Percentiles rank a stretch among this genome's conserved stretches.
Evolutionary conservation across 2,113 vertebrate genomes (phyloP).

Genomic region (Syngnathus scovelli): DNA sequence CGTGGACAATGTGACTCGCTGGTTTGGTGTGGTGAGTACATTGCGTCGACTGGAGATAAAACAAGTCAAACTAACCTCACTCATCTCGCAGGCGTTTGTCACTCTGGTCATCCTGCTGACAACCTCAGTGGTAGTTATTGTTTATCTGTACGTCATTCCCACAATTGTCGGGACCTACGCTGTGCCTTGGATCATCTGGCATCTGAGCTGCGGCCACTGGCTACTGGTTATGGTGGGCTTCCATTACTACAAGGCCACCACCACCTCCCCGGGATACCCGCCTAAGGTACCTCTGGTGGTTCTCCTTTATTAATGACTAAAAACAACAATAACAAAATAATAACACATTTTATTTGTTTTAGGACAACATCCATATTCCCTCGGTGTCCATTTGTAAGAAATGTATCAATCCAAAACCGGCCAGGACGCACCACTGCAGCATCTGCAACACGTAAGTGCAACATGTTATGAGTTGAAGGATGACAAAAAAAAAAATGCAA

Average conservation of each 20-base stretch:
- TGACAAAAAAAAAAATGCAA: no score
- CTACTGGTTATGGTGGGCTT: constrained; percentile 91
- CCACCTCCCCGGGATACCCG: constrained; percentile 82
- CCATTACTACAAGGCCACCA: constrained; percentile 96
- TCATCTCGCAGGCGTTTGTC: constrained; percentile 83
- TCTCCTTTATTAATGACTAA: background rate
- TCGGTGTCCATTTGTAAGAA: constrained; percentile 92
- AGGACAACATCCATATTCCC: constrained; percentile 53
- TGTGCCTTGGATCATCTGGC: constrained; percentile 78
- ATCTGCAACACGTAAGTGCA: constrained; percentile 86
- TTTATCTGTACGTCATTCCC: constrained; percentile 88
- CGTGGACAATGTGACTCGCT: constrained; percentile 90
- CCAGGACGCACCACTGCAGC: constrained; percentile 95
- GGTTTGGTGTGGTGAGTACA: constrained; percentile 91
- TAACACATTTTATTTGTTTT: constrained; percentile 5
- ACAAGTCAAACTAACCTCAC: background rate
- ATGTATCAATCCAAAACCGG: constrained; percentile 90
- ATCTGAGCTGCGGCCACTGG: constrained; percentile 91
- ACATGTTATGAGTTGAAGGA: background rate
- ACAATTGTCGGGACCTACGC: constrained; percentile 83
- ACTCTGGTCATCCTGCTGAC: constrained; percentile 83
- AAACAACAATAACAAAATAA: no score
- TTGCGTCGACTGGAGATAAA: background rate
- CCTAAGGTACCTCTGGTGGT: constrained; percentile 76
- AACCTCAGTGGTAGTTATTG: constrained; percentile 81